These are phyloP conservation scores for Eupithecia subumbrata DNA, from an alignment of 2,888 invertebrate genomes.

Conservation along the genomic window DNA sequence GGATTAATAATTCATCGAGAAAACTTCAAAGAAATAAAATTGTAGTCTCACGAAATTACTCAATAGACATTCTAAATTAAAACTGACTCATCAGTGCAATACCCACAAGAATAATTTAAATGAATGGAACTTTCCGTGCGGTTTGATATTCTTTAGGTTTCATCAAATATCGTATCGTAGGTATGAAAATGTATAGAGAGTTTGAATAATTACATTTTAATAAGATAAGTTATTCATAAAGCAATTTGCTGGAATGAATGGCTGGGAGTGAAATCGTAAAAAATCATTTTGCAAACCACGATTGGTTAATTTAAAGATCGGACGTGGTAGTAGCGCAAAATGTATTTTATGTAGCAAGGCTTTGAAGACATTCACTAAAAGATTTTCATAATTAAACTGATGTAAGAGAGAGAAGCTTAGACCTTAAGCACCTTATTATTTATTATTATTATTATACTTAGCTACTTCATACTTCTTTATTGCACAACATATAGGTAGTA, in stretches of 20 bases:
- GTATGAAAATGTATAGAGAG: neutral
- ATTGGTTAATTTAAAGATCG: neutral
- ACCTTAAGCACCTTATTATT: too few relatives aligned
- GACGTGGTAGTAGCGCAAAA: neutral
- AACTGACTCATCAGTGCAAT: constrained; percentile 9
- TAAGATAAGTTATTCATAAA: neutral
- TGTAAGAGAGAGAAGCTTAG: neutral
- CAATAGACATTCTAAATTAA: neutral
- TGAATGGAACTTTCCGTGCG: neutral
- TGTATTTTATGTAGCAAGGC: neutral
- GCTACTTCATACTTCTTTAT: too few relatives aligned
- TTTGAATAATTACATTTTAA: neutral
- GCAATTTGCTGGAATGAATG: neutral
- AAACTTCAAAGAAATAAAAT: constrained; percentile 37
- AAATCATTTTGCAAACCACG: neutral
- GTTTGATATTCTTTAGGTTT: neutral
- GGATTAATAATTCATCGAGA: constrained; percentile 42
- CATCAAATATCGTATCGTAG: neutral
- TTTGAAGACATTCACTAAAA: neutral
- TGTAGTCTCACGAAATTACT: constrained; percentile 47
- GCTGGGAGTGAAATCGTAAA: neutral
- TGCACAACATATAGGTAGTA: too few relatives aligned
- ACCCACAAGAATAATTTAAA: constrained; percentile 6
- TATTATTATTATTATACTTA: too few relatives aligned
- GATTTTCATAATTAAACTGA: neutral